A percentile compares a stretch with the other conserved stretches of the same genome.
Conservation (phyloP, 2,888 invertebrate genomes). For the Clunio marinus region DNA sequence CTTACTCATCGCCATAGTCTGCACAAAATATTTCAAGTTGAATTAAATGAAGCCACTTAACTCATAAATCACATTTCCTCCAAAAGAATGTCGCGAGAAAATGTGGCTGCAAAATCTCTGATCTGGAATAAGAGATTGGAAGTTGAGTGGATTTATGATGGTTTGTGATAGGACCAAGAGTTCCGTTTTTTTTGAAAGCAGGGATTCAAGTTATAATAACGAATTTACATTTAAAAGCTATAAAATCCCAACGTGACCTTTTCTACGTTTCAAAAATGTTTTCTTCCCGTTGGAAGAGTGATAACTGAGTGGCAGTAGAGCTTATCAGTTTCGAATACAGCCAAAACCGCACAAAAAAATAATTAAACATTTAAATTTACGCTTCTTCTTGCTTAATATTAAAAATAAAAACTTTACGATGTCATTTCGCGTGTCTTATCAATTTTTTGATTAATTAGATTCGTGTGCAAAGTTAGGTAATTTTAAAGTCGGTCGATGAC, state of each 20-base stretch:
- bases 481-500: not conserved
- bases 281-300: not conserved
- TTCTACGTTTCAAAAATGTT: not conserved
- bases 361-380: constrained; percentile 23
- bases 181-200: not conserved
- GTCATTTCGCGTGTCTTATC: constrained; percentile 38
- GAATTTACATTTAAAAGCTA: constrained; percentile 26
- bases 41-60: constrained; percentile 20
- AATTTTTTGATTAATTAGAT: constrained; percentile 38
- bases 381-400: not conserved
- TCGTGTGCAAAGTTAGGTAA: constrained; percentile 8
- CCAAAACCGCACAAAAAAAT: not conserved
- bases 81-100: not conserved
- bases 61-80: constrained; percentile 11
- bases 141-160: constrained; percentile 18
- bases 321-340: constrained; percentile 18
- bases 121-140: not conserved
- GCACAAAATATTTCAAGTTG: constrained; percentile 13
- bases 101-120: not conserved
- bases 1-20: not conserved
- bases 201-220: constrained; percentile 29
- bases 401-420: constrained; percentile 27
- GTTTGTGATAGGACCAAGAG: not conserved
- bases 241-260: constrained; percentile 32
- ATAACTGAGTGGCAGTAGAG: not conserved